These are phyloP conservation scores for Cairina moschata DNA, from an alignment of 2,113 vertebrate species.

Conservation along the genomic window DNA sequence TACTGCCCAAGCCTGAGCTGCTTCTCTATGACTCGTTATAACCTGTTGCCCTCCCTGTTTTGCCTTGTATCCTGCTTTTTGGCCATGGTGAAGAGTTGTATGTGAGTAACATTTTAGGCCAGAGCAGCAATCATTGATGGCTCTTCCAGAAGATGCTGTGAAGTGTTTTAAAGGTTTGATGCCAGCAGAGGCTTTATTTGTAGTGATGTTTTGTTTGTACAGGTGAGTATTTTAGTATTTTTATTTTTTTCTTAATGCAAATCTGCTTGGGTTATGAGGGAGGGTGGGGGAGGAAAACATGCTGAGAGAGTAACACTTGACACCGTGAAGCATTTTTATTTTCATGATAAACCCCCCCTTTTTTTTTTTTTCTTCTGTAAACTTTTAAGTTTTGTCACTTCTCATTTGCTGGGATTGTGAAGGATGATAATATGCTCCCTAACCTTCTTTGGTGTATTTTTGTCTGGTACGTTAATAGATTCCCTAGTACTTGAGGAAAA, in stretches of 20 bases:
- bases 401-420: neutral
- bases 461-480: slow-evolving; percentile 43
- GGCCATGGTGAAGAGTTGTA: neutral
- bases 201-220: neutral
- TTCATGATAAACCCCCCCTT: neutral
- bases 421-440: slow-evolving; percentile 4
- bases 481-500: slow-evolving; percentile 19
- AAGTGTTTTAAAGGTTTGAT: neutral
- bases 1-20: no score
- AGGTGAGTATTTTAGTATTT: neutral
- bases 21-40: no score
- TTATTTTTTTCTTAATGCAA: neutral
- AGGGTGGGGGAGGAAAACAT: neutral
- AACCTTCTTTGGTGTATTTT: slow-evolving; percentile 12
- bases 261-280: neutral
- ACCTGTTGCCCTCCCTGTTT: neutral
- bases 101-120: neutral
- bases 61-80: neutral
- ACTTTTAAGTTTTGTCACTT: slow-evolving; percentile 41
- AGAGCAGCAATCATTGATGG: neutral
- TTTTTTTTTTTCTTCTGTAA: neutral
- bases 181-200: neutral
- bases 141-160: neutral
- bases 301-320: neutral
- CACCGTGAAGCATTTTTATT: neutral